These are phyloP conservation scores for Pseudococcus jackbeardsleyi DNA, from an alignment of 2,888 invertebrate genomes.

Conservation along the genomic window DNA sequence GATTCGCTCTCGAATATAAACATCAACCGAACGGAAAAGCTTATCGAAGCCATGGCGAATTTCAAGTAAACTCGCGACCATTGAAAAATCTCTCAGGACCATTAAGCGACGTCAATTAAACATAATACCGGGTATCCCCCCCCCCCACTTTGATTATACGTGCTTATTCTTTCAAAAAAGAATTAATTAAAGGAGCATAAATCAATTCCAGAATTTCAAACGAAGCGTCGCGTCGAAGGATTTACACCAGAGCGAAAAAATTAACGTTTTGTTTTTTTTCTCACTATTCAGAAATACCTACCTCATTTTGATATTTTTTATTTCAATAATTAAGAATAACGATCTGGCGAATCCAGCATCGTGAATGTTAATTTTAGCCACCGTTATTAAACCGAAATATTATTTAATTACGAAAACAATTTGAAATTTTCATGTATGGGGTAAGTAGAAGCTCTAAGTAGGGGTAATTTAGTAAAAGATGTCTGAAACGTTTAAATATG, in stretches of 20 bases:
- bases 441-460: background rate
- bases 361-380: background rate
- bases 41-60: background rate
- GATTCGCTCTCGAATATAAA: background rate
- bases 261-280: background rate
- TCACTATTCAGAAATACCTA: background rate
- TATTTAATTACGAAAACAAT: slow-evolving; percentile 24
- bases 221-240: background rate
- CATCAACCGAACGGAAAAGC: background rate
- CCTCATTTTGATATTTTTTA: background rate
- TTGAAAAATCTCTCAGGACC: background rate
- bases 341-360: background rate
- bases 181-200: background rate
- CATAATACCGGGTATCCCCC: background rate
- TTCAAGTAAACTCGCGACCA: background rate
- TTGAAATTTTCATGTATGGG: background rate
- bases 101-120: slow-evolving; percentile 10
- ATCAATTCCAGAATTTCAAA: background rate
- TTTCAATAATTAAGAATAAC: slow-evolving; percentile 29
- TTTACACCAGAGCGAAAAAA: background rate
- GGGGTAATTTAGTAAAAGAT: slow-evolving; percentile 9
- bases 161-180: background rate
- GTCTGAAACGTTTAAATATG: background rate
- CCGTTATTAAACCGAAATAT: background rate
- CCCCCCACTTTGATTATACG: background rate